A percentile compares a stretch with the other conserved stretches of the same genome.
phyloP scores from a whole-genome alignment of 2,888 invertebrate species.

The Flexamia atlantica region DNA sequence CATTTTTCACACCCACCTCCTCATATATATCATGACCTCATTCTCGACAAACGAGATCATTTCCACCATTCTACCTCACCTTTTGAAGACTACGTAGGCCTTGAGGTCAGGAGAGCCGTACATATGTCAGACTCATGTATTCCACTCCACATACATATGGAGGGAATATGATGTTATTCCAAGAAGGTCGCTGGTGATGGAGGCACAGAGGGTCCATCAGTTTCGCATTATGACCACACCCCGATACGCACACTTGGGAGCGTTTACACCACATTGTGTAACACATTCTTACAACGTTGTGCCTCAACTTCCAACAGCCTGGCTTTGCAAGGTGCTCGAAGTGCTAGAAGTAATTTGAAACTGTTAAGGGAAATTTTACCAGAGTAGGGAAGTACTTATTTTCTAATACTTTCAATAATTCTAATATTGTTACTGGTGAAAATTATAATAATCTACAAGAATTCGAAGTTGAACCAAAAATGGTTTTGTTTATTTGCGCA shows the following conservation, averaged over 20 bases:
- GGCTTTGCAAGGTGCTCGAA: not conserved
- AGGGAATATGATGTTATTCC: constrained; percentile 21
- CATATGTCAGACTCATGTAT: not conserved
- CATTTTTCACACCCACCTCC: not conserved
- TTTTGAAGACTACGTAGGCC: not conserved
- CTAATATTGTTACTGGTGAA: too few species aligned
- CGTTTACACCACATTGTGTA: constrained; percentile 9
- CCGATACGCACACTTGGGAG: not conserved
- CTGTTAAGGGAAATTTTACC: too few species aligned
- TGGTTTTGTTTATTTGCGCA: too few species aligned
- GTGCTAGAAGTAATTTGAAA: not conserved
- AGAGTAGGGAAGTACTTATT: too few species aligned
- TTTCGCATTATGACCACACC: constrained; percentile 13
- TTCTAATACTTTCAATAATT: too few species aligned
- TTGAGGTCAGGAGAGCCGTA: not conserved
- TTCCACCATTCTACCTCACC: constrained; percentile 1
- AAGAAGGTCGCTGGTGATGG: constrained; percentile 7
- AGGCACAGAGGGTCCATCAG: not conserved
- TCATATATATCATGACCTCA: not conserved
- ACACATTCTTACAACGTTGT: not conserved
- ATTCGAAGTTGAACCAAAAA: too few species aligned
- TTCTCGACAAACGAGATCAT: not conserved
- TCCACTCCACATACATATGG: not conserved
- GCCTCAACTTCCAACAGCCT: not conserved
- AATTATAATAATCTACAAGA: too few species aligned